Evolutionary conservation across 2,113 vertebrate genomes (phyloP), one percentile per base, ranked within the genome.

Genomic region (Spilogale gracilis): DNA sequence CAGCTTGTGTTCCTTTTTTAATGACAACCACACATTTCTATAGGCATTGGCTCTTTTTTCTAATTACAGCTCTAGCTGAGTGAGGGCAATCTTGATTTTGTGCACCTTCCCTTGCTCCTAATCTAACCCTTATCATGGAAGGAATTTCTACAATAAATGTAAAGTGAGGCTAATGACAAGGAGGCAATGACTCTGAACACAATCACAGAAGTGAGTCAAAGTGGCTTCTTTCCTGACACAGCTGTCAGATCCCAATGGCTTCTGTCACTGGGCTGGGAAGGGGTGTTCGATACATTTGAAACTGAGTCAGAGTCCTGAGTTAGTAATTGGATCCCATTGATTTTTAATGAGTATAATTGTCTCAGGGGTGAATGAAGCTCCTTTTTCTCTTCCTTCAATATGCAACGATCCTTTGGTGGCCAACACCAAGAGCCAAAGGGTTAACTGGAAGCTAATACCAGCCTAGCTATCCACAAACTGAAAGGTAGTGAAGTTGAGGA

Each of bases 301-400:
- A 81, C 4, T n/a, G 21, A 76, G 73, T 90, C 92, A 60, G 32
- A 56, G 54, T 83, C 88, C 63, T 91, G 48, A 58, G 67, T 92
- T 86, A 0, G 0, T 97, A 97, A 98, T 97, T 96, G 79, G 97
- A 97, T 89, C 11, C 6, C 86, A 98, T 93, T 97, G 98, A 95
- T 96, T 97, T 98, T 97, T 94, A 98, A 98, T 98, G 96, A 94
- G 89, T 79, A 71, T 96, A 96, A 96, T 96, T 96, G 78, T 98
- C 96, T 95, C 81, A 74, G 21, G 61, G 56, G 71, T 89, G 92
- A 87, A 80, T 60, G 54, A 89, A 93, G 91, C 78, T 76, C n/a
- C 86, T 95, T 91, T 90, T 94, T 91, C 13, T 86, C 27, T 48
- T 61, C 69, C 61, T 8, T 60, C 25, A 9, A 9, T 21, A 58